Percentiles rank a stretch among this genome's conserved stretches.
Conservation (phyloP, 2,888 invertebrate species). For the Plutella xylostella region DNA sequence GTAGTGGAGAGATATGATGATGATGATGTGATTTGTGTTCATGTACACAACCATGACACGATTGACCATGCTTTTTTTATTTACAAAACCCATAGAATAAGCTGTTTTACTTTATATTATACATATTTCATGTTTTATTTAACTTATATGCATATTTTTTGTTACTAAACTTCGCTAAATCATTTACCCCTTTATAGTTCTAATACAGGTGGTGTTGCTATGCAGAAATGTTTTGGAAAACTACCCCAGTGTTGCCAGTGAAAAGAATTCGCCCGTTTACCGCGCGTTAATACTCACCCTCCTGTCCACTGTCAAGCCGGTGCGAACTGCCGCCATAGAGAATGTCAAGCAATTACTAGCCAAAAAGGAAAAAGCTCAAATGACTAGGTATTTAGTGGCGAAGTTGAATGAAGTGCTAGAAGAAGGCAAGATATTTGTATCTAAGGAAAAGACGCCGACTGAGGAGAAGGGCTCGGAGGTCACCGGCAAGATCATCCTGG, state of each 20-base stretch:
- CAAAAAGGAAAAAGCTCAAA: slow-evolving; percentile 68
- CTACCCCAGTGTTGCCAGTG: slow-evolving; percentile 76
- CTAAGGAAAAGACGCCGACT: slow-evolving; percentile 44
- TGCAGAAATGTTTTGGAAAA: slow-evolving; percentile 79
- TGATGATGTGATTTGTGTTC: too few relatives aligned
- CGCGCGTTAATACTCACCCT: slow-evolving; percentile 78
- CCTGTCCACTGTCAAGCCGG: slow-evolving; percentile 71
- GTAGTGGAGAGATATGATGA: too few relatives aligned
- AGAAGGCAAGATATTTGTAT: slow-evolving; percentile 61
- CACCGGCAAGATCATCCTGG: slow-evolving; percentile 67
- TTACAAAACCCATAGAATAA: too few relatives aligned
- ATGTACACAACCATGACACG: too few relatives aligned
- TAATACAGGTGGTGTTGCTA: slow-evolving; percentile 77
- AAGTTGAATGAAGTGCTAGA: slow-evolving; percentile 77
- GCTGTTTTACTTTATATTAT: too few relatives aligned
- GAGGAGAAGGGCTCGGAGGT: slow-evolving; percentile 53
- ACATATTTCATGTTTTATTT: too few relatives aligned
- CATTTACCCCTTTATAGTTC: slow-evolving; percentile 47
- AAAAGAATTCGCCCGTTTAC: slow-evolving; percentile 74
- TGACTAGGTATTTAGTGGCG: slow-evolving; percentile 73
- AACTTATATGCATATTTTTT: too few relatives aligned
- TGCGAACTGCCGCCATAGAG: slow-evolving; percentile 72
- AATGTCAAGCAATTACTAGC: slow-evolving; percentile 73
- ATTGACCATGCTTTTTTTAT: too few relatives aligned
- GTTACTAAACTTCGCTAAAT: slow-evolving; percentile 38